These are phyloP conservation scores for Peromyscus leucopus DNA, from an alignment of 2,113 vertebrate genomes.

Conservation along the genomic window DNA sequence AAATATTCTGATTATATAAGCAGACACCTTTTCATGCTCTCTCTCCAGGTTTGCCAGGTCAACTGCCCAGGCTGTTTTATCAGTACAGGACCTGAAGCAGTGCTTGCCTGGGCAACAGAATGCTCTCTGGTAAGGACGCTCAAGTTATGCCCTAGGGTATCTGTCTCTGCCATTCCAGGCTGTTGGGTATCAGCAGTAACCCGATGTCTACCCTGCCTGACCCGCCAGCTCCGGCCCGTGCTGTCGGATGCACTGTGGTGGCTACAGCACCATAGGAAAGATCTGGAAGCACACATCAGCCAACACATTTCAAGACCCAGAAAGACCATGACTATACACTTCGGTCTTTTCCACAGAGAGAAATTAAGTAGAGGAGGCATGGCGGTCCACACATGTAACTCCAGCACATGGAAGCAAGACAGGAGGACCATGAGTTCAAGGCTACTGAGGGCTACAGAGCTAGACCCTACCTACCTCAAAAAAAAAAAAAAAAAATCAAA, in stretches of 20 bases:
- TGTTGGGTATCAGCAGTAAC: neutral
- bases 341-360: neutral
- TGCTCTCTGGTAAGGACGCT: neutral
- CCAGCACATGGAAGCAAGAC: neutral
- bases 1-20: neutral
- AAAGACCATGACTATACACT: neutral
- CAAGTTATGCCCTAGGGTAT: neutral
- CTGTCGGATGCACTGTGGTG: neutral
- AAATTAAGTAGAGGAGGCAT: neutral
- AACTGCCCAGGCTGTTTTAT: neutral
- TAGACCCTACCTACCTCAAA: neutral
- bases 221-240: too few relatives aligned
- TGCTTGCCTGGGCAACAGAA: neutral
- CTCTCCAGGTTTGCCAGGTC: neutral
- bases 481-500: neutral
- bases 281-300: neutral
- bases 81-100: slow-evolving; percentile 1
- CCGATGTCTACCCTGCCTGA: neutral
- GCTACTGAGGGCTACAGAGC: neutral
- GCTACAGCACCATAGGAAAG: accelerated
- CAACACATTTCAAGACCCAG: neutral
- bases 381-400: neutral
- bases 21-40: neutral
- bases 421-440: neutral
- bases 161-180: neutral